These are phyloP conservation scores for Entelurus aequoreus DNA, from an alignment of 2,113 vertebrate species.

Conservation along the genomic window DNA sequence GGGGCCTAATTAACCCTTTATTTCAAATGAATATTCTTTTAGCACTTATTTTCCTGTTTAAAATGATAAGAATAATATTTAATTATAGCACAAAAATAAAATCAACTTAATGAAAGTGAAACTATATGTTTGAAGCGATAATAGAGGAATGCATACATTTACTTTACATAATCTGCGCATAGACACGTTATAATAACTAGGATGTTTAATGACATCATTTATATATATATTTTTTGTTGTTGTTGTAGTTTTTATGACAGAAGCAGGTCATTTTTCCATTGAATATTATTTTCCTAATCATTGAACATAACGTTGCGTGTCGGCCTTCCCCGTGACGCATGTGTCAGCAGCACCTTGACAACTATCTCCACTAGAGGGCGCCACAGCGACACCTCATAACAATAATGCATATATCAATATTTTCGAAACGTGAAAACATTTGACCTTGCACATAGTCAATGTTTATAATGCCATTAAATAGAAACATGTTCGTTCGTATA, in stretches of 20 bases:
- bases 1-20: neutral
- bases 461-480: too few relatives aligned
- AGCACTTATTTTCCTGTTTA: neutral
- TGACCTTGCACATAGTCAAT: too few relatives aligned
- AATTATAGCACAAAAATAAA: neutral
- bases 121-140: neutral
- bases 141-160: neutral
- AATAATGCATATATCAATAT: too few relatives aligned
- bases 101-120: neutral
- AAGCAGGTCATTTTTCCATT: neutral
- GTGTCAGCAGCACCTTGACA: too few relatives aligned
- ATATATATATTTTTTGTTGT: neutral
- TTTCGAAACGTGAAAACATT: too few relatives aligned
- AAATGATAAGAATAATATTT: neutral
- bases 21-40: neutral
- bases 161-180: neutral
- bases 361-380: neutral
- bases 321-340: neutral
- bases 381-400: neutral
- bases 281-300: neutral
- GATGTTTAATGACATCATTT: too few relatives aligned
- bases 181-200: too few relatives aligned
- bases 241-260: neutral
- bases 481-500: too few relatives aligned
- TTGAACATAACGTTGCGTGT: neutral